A percentile compares a stretch with the other conserved stretches of the same genome.
Evolutionary conservation across 2,888 invertebrate genomes (phyloP).

Genomic region (Tupiocoris notatus): DNA sequence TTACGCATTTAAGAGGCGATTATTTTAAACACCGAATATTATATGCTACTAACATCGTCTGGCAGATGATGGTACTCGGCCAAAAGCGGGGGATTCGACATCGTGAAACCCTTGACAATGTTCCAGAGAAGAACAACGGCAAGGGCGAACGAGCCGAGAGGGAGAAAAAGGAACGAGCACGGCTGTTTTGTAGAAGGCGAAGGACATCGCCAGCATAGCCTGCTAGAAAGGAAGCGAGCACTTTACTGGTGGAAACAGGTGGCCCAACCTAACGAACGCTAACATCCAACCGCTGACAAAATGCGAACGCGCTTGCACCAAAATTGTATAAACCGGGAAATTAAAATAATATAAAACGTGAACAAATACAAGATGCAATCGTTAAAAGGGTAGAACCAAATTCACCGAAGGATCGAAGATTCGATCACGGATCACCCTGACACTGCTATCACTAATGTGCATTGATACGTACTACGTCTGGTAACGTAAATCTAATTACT

Average conservation of each 20-base stretch:
- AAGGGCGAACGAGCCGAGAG: background rate
- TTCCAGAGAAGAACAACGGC: background rate
- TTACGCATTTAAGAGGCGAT: too few species aligned
- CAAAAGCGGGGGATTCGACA: background rate
- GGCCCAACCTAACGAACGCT: constrained; percentile 37
- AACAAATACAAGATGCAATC: background rate
- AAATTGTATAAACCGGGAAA: background rate
- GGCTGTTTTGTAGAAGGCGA: background rate
- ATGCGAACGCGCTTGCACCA: background rate
- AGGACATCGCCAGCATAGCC: constrained; percentile 12
- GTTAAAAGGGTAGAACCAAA: background rate
- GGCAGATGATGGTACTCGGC: too few species aligned
- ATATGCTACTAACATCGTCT: too few species aligned
- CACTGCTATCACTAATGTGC: background rate
- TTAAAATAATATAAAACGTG: background rate
- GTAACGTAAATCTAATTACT: background rate
- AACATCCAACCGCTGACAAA: constrained; percentile 23
- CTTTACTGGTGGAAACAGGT: constrained; percentile 33
- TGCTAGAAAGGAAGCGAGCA: constrained; percentile 12
- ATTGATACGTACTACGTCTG: background rate
- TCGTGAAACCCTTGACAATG: background rate
- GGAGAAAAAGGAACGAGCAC: background rate
- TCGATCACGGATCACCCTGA: background rate
- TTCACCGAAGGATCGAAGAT: background rate
- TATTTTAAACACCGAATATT: too few species aligned